Evolutionary conservation across 2,797 vertebrate species (phyloP), one percentile per base, ranked within the genome.

Genomic region (Aplochiton taeniatus): DNA sequence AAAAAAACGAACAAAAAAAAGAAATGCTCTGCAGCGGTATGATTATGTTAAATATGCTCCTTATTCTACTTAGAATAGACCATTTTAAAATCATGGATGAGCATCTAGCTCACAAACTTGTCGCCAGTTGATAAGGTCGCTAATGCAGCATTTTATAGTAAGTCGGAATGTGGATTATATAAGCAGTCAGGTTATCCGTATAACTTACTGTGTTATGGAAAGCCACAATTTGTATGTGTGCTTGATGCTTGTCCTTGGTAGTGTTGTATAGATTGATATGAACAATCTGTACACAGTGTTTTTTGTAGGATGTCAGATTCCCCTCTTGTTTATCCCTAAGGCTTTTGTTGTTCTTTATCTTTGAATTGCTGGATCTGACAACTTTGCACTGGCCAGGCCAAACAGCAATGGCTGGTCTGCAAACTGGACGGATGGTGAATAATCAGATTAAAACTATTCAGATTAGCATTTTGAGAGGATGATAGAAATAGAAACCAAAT

Each of bases 331-430:
- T 9, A 14, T 4, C 13, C 54, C 67, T 20, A 0, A 48, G 74
- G 67, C 58, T n/a, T 1, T 57, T 78, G 58, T 76, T 65, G 64
- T 69, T 65, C 9, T 47, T 67, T 63, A 69, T 77, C 66, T 79
- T 73, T 80, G 66, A 76, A 43, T 76, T 81, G 80, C 63, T 78
- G 63, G 52, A 79, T 82, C 64, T 90, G 85, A 83, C 81, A 74
- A 80, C 76, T 83, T 72, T 73, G 61, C 73, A 58, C 65, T 77
- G 77, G 81, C 73, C 79, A 67, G 75, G 70, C 70, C 71, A 77
- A 52, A 73, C 71, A 71, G 63, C 64, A 43, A 51, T 41, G 67
- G 67, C 63, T 52, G 58, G 19, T 78, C 66, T 65, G 50, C n/a
- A 20, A 65, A 69, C 41, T 20, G 46, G 69, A 72, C 66, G 48